These are phyloP conservation scores for Onychomys torridus DNA, from an alignment of 2,797 vertebrate genomes.

Conservation along the genomic window DNA sequence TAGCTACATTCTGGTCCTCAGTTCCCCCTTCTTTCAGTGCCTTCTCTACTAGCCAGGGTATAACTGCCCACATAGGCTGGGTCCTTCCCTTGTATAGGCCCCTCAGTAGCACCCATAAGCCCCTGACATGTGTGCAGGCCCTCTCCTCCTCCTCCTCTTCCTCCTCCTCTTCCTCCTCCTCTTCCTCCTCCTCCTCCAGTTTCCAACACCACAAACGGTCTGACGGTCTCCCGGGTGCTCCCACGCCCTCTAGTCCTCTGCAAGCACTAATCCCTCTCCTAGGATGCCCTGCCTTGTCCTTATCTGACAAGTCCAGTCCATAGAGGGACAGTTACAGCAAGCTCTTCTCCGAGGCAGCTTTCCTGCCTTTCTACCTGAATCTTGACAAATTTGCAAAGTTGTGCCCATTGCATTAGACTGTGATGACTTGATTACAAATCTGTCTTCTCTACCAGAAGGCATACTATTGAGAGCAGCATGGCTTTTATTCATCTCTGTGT, in stretches of 20 bases:
- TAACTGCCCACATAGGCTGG: not conserved
- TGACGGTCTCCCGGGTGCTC: not conserved
- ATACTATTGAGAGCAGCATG: constrained; percentile 42
- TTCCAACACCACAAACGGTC: constrained; percentile 13
- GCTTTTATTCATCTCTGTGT: constrained; percentile 56
- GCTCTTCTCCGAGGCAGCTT: constrained; percentile 16
- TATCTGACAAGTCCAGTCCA: not conserved
- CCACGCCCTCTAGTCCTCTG: not conserved
- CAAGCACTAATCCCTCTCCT: not conserved
- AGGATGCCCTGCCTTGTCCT: not conserved
- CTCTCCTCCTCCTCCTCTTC: not conserved
- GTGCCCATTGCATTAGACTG: not conserved
- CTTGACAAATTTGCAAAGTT: constrained; percentile 26
- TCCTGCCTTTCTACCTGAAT: not conserved
- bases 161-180: not conserved
- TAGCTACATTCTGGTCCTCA: not conserved
- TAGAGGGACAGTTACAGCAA: not conserved
- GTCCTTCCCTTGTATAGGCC: not conserved
- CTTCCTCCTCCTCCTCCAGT: not conserved
- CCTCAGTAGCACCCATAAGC: not conserved
- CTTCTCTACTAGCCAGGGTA: not conserved
- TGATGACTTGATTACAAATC: constrained; percentile 50
- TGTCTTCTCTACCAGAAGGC: constrained; percentile 38
- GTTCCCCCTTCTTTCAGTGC: not conserved
- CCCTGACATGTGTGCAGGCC: not conserved